These are phyloP conservation scores for Burhinus oedicnemus DNA, from an alignment of 2,113 vertebrate species.

Conservation along the genomic window DNA sequence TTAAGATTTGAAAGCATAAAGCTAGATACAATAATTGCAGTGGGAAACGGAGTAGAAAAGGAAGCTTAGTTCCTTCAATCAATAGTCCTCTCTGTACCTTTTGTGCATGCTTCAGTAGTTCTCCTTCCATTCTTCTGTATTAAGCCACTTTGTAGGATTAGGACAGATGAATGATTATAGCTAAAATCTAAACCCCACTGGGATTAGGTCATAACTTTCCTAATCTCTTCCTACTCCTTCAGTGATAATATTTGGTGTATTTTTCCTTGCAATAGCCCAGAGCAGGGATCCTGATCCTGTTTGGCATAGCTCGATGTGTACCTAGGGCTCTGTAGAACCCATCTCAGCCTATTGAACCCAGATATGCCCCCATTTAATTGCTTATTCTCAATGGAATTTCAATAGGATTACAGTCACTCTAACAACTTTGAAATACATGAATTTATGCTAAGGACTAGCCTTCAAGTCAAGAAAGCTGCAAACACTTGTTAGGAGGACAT, in stretches of 20 bases:
- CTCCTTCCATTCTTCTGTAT: slow-evolving; percentile 46
- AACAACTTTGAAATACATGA: background rate
- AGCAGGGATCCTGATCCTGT: background rate
- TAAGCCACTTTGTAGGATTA: slow-evolving; percentile 60
- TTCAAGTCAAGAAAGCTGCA: background rate
- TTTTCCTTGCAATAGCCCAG: background rate
- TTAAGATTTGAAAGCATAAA: slow-evolving; percentile 31
- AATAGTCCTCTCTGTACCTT: slow-evolving; percentile 62
- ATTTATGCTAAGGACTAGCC: background rate
- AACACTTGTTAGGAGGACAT: background rate
- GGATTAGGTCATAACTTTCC: slow-evolving; percentile 41
- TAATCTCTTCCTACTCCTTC: background rate
- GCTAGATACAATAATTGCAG: background rate
- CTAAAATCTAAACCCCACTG: slow-evolving; percentile 32
- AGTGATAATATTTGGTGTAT: background rate
- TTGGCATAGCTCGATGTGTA: background rate
- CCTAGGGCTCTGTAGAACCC: background rate
- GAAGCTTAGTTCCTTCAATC: slow-evolving; percentile 51
- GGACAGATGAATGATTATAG: slow-evolving; percentile 62
- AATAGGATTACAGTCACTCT: background rate
- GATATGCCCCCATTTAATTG: background rate
- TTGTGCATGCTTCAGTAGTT: slow-evolving; percentile 53
- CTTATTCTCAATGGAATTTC: slow-evolving; percentile 29
- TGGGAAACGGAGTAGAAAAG: slow-evolving; percentile 53
- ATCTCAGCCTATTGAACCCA: background rate